A percentile compares a stretch with the other conserved stretches of the same genome.
Evolutionary conservation across 2,113 vertebrate species (phyloP).

Genomic region (Hassar affinis): DNA sequence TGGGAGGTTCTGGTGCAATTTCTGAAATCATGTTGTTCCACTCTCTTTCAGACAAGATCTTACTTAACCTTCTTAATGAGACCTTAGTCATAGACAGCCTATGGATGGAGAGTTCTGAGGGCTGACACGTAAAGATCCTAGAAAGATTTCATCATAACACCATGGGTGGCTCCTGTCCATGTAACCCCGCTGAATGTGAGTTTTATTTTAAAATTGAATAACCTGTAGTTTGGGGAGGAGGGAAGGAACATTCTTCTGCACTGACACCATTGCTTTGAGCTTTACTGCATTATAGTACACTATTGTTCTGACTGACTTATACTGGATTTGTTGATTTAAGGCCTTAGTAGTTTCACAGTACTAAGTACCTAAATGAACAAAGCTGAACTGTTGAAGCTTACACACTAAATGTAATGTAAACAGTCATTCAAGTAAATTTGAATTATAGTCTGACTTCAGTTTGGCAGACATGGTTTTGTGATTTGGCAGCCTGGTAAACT

Average conservation of each 20-base stretch:
- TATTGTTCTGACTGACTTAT: constrained; percentile 40
- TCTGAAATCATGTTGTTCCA: constrained; percentile 66
- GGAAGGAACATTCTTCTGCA: constrained; percentile 22
- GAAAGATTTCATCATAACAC: constrained; percentile 55
- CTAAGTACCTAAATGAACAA: constrained; percentile 28
- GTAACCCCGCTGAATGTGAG: constrained; percentile 31
- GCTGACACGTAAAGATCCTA: constrained; percentile 61
- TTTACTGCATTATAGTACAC: constrained; percentile 20
- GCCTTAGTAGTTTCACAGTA: constrained; percentile 14
- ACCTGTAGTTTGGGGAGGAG: constrained; percentile 29
- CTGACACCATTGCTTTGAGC: constrained; percentile 28
- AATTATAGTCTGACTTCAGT: constrained; percentile 9
- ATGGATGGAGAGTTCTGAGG: constrained; percentile 45
- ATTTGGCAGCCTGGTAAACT: not conserved
- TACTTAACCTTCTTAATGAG: constrained; percentile 66
- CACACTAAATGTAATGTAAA: constrained; percentile 12
- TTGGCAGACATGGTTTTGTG: not conserved
- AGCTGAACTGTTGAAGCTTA: constrained; percentile 17
- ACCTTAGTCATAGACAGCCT: constrained; percentile 52
- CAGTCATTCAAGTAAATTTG: not conserved
- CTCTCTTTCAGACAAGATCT: constrained; percentile 70
- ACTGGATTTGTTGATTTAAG: constrained; percentile 35
- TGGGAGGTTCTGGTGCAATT: constrained; percentile 63
- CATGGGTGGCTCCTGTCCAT: constrained; percentile 61
- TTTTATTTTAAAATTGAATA: constrained; percentile 40